These are phyloP conservation scores for Porites cylindrica DNA, from an alignment of 92 coral and sea anemone species.

Conservation along the genomic window DNA sequence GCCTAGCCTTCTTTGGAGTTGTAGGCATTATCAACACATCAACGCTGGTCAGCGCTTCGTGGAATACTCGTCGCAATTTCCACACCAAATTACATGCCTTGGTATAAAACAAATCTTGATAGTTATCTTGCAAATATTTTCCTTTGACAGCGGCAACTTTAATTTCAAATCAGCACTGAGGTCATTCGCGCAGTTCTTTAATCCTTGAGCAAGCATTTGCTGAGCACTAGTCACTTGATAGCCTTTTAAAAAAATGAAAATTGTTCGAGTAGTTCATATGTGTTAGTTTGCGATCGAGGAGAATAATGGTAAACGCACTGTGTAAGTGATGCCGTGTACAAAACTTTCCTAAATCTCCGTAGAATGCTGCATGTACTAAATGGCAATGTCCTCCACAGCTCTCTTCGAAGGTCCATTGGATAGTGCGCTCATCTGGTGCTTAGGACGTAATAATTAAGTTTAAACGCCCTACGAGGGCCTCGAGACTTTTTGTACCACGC, in stretches of 20 bases:
- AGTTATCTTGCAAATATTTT: constrained; percentile 56
- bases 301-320: too few species aligned
- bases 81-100: constrained; percentile 67
- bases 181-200: constrained; percentile 44
- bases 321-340: too few species aligned
- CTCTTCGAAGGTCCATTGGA: too few species aligned
- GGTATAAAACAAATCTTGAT: constrained; percentile 47
- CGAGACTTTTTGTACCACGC: too few species aligned
- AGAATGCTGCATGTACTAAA: too few species aligned
- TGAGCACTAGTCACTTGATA: constrained; percentile 63
- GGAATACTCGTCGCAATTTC: constrained; percentile 56
- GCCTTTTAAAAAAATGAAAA: constrained; percentile 42
- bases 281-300: too few species aligned
- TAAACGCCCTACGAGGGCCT: too few species aligned
- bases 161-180: constrained; percentile 4
- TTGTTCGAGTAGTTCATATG: neutral
- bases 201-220: constrained; percentile 46
- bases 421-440: too few species aligned
- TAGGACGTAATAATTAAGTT: too few species aligned
- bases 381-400: too few species aligned
- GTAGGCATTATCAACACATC: constrained; percentile 77
- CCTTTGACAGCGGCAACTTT: constrained; percentile 43
- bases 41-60: constrained; percentile 52
- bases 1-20: constrained; percentile 60
- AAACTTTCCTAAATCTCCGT: too few species aligned